Evolutionary conservation across 2,113 vertebrate genomes (phyloP).

Genomic region (Smithornis capensis): DNA sequence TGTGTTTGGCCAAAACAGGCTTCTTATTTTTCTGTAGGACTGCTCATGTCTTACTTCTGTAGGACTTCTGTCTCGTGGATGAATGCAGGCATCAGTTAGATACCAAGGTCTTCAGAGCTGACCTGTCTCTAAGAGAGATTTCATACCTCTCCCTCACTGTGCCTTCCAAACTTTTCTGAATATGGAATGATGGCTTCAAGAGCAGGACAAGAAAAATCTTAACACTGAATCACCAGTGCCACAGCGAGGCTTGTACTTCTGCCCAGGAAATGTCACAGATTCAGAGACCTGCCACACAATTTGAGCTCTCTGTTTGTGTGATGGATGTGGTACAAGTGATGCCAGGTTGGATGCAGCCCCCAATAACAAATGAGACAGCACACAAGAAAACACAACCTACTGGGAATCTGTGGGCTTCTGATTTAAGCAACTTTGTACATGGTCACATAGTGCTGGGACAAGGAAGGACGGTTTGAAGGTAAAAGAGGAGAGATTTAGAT

Average conservation of each 20-base stretch:
- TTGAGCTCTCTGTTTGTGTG: not conserved
- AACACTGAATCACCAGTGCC: not conserved
- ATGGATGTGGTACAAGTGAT: not conserved
- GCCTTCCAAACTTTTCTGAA: not conserved
- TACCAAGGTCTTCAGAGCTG: not conserved
- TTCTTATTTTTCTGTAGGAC: not conserved
- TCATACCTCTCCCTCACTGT: not conserved
- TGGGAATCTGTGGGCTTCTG: not conserved
- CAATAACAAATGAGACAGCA: not conserved
- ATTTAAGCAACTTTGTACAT: fast-evolving
- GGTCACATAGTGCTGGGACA: too few species aligned
- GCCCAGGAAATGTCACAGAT: not conserved
- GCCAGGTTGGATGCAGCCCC: not conserved
- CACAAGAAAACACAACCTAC: not conserved
- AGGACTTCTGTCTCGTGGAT: not conserved
- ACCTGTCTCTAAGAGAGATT: not conserved
- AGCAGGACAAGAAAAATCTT: not conserved
- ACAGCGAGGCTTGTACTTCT: not conserved
- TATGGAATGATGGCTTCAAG: not conserved
- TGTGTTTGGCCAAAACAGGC: not conserved
- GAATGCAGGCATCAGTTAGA: not conserved
- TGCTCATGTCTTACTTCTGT: not conserved
- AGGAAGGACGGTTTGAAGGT: not conserved
- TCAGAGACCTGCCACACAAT: not conserved
- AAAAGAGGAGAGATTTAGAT: not conserved